A percentile compares a stretch with the other conserved stretches of the same genome.
These are phyloP conservation scores for Grallaria varia DNA, from an alignment of 2,113 vertebrate species.

Conservation along the genomic window DNA sequence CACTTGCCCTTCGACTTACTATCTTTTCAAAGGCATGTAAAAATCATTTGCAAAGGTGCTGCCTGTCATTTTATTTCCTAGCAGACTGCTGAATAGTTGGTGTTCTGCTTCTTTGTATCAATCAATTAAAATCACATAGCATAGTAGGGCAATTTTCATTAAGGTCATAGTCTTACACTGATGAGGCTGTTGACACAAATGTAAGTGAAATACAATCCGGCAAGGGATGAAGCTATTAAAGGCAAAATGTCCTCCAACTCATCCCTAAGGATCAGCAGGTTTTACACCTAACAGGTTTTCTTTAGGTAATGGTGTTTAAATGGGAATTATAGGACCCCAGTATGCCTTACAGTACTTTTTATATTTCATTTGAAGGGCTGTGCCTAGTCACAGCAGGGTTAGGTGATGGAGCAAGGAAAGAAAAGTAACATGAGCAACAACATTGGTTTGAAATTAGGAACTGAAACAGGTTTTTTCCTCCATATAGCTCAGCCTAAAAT, in stretches of 20 bases:
- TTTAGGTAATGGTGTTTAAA: conserved; percentile 26
- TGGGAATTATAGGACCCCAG: conserved; percentile 9
- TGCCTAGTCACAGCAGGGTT: background rate
- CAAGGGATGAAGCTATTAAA: conserved; percentile 53
- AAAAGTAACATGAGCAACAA: background rate
- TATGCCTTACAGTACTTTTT: background rate
- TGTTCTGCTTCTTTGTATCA: conserved; percentile 14
- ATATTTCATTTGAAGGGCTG: conserved; percentile 16
- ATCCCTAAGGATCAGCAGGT: conserved; percentile 53
- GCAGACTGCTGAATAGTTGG: background rate
- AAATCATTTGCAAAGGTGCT: background rate
- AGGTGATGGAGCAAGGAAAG: background rate
- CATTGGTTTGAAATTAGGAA: background rate
- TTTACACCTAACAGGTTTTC: conserved; percentile 46
- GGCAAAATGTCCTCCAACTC: conserved; percentile 42
- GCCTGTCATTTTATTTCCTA: background rate
- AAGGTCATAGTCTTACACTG: conserved; percentile 31
- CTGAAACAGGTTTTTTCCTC: background rate
- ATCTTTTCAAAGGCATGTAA: background rate
- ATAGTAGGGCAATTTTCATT: conserved; percentile 19
- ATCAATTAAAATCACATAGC: background rate
- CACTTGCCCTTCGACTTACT: background rate
- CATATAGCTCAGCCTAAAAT: background rate
- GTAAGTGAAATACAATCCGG: conserved; percentile 51
- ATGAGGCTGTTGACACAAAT: conserved; percentile 64